Percentiles rank a stretch among this genome's conserved stretches.
These are phyloP conservation scores for Drosophila guanche DNA, from an alignment of 1,140 invertebrate genomes.

Conservation along the genomic window DNA sequence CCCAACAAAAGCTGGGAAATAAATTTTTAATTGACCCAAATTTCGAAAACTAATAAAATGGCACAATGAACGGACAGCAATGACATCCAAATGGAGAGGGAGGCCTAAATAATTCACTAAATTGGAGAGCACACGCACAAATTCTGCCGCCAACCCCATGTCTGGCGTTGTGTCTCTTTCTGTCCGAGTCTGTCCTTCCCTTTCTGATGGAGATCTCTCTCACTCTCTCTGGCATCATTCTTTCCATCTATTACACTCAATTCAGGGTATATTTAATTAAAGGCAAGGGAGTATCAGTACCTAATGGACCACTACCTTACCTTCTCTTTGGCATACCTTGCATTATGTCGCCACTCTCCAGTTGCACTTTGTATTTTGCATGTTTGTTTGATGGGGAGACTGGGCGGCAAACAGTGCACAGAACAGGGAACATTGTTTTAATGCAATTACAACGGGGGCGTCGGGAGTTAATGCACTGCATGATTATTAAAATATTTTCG, in stretches of 20 bases:
- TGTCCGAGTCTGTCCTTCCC: constrained; percentile 1
- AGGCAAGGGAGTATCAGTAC: too few relatives aligned
- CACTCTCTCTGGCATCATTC: too few relatives aligned
- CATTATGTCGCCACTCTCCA: background rate
- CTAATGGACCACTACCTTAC: too few relatives aligned
- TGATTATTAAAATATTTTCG: constrained; percentile 78
- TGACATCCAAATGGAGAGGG: constrained; percentile 31
- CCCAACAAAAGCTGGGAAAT: constrained; percentile 48
- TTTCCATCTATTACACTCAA: too few relatives aligned
- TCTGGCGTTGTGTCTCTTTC: background rate
- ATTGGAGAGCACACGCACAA: constrained; percentile 14
- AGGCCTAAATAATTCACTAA: constrained; percentile 66
- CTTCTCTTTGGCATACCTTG: too few relatives aligned
- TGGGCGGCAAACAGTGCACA: constrained; percentile 30
- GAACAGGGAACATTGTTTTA: constrained; percentile 64
- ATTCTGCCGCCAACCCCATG: constrained; percentile 1
- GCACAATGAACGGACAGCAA: constrained; percentile 30
- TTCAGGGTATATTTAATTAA: too few relatives aligned
- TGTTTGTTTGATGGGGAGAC: constrained; percentile 56
- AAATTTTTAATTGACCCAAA: constrained; percentile 82
- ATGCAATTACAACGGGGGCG: constrained; percentile 66
- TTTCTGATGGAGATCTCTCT: too few relatives aligned
- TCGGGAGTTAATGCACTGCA: constrained; percentile 67
- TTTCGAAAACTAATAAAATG: constrained; percentile 77
- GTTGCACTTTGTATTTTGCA: background rate